Evolutionary conservation across 2,797 vertebrate genomes (phyloP), one percentile per base, ranked within the genome.

Genomic region (Bradypus variegatus): DNA sequence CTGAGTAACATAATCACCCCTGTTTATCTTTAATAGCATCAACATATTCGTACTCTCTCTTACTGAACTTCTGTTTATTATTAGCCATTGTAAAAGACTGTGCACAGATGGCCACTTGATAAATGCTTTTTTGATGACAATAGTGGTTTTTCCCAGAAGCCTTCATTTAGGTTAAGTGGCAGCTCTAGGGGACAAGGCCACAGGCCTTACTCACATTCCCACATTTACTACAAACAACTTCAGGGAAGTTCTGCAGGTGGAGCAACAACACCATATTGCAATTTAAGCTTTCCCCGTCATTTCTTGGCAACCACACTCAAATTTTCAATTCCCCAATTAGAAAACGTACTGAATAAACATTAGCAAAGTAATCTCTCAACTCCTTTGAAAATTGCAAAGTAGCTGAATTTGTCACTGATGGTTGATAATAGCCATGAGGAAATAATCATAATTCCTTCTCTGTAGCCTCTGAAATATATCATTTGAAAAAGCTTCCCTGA

Each of bases 311-410:
- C 93, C 70, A 77, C 69, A 65, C 87, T 96, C 73, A 31, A 62
- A 70, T 65, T 81, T 85, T 78, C 92, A 92, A 29, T 64, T 92
- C 91, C 86, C 50, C 64, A 92, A 91, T 94, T 86, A 95, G 93
- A 92, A 94, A 93, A 89, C n/a, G 84, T 92, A 95, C 91, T 92
- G 91, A 94, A 94, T 91, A 94, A 83, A 85, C 80, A 93, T 94
- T 93, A 95, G 90, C 93, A 92, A 88, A 89, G 94, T 75, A 90
- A 95, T 95, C 84, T 86, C 72, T 75, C 83, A 29, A 78, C 38
- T 90, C 93, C 91, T 94, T 92, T 91, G 93, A 93, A 96, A 95
- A 95, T 38, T 92, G 95, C 93, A 84, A 92, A 75, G 85, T 90
- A n/a, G 62, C 88, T 93, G 64, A 76, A 91, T 91, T 95, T 94